Evolutionary conservation across 2,113 vertebrate genomes (phyloP).

Genomic region (Ibidorhyncha struthersii): DNA sequence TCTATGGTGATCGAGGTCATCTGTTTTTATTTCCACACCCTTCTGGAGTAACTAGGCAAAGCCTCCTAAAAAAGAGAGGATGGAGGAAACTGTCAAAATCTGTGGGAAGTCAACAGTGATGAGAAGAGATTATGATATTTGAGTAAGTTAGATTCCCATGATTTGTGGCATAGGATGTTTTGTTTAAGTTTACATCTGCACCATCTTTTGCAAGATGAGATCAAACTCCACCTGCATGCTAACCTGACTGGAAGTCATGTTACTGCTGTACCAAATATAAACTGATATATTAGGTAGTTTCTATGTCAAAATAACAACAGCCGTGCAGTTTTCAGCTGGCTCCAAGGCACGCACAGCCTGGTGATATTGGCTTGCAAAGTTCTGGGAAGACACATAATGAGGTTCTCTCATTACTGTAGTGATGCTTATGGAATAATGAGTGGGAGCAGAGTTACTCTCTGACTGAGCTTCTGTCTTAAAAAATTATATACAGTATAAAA

Average conservation of each 20-base stretch:
- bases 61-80: not conserved
- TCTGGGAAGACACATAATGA: accelerated
- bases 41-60: not conserved
- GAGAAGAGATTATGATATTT: not conserved
- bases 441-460: not conserved
- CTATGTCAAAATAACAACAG: not conserved
- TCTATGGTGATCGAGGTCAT: not conserved
- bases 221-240: not conserved
- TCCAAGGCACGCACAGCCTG: not conserved
- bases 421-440: not conserved
- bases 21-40: not conserved
- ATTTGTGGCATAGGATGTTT: not conserved
- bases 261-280: not conserved
- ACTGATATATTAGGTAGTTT: not conserved
- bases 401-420: not conserved
- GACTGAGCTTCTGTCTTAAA: not conserved
- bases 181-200: not conserved
- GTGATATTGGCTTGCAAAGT: not conserved
- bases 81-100: not conserved
- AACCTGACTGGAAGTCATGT: not conserved
- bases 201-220: not conserved
- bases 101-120: not conserved
- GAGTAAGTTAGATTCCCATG: not conserved
- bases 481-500: not conserved
- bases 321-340: not conserved